Conservation (phyloP, 2,888 invertebrate species). For the Stenotaenia linearis region DNA sequence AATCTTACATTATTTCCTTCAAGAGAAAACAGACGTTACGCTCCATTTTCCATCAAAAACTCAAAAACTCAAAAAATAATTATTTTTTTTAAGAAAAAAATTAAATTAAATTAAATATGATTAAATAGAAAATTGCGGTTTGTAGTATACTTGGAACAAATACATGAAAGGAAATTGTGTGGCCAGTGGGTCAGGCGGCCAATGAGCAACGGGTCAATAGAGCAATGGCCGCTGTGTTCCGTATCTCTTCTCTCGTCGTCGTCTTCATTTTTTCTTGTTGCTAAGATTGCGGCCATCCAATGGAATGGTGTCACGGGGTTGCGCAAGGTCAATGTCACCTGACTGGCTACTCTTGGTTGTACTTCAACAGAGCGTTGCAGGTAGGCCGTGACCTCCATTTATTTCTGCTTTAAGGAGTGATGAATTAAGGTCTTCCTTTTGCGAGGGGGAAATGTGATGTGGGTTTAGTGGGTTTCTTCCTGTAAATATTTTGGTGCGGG, state of each 20-base stretch:
- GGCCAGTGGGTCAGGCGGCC: constrained; percentile 24
- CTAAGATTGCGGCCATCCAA: constrained; percentile 7
- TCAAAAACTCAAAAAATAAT: neutral
- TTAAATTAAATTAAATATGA: neutral
- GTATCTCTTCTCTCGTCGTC: neutral
- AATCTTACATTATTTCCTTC: neutral
- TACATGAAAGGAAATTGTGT: constrained; percentile 13
- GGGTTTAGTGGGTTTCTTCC: neutral
- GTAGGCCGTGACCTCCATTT: constrained; percentile 14
- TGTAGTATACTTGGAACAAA: neutral
- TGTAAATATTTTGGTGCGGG: neutral
- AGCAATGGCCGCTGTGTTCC: constrained; percentile 12
- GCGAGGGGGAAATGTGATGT: neutral
- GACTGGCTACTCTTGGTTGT: neutral
- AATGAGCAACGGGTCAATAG: constrained; percentile 21
- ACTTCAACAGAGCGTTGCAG: constrained; percentile 11
- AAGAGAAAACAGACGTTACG: neutral
- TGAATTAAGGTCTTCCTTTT: neutral
- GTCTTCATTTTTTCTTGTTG: neutral
- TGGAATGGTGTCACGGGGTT: constrained; percentile 18
- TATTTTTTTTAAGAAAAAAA: neutral
- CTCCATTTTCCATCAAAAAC: neutral
- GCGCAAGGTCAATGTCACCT: constrained; percentile 14
- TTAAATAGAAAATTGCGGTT: neutral
- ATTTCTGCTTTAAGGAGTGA: neutral